Base-by-base conservation (phyloP, 1,140 invertebrate species). In the Melitaea cinxia region DNA sequence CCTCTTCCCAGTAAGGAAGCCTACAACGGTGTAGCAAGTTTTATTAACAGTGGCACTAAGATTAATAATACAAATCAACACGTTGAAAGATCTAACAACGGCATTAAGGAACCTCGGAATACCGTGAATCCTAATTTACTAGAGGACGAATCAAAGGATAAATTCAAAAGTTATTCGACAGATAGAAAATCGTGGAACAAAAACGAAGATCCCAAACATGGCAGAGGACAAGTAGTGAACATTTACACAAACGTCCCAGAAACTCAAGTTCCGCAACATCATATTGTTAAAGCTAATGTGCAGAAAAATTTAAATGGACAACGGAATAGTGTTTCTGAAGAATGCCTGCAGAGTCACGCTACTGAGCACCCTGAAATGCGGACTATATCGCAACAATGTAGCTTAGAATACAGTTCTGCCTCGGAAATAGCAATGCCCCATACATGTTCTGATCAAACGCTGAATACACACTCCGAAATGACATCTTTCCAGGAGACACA, bases 1-100 rank as follows among this genome's bases (percentile, higher is more conserved):
- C 83, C 93, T 57, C 49, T 93, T 75, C 86, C 88, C 61, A 72
- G 81, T 26, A 83, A 91, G 73, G 88, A 93, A 86, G 92, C 85
- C 85, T 93, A 90, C 35, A 92, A 91, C 47, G 93, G 93, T 10
- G 93, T 94, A 66, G 93, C 93, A 6, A 93, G 89, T 75, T 93
- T 95, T n/a, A 92, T 94, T 53, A 93, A 93, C 17, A 93, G 92
- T 2, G 93, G 93, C 45, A 93, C 93, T 3, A 96, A 96, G 86
- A 94, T 96, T 0, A 96, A 96, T 70, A 96, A 95, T 70, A 96
- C 94, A 0, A 96, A 96, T 85, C 93, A 96, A 59, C 94, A 95
- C 70, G 93, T 95, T 0, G 94, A 95, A 72, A 82, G 92, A 67
- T 79, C 84, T 0, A 89, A 92, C 30, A 93, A 90, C 52, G 93